A percentile compares a stretch with the other conserved stretches of the same genome.
Evolutionary conservation across 2,888 invertebrate species (phyloP).

Genomic region (Macrosiphum euphorbiae): DNA sequence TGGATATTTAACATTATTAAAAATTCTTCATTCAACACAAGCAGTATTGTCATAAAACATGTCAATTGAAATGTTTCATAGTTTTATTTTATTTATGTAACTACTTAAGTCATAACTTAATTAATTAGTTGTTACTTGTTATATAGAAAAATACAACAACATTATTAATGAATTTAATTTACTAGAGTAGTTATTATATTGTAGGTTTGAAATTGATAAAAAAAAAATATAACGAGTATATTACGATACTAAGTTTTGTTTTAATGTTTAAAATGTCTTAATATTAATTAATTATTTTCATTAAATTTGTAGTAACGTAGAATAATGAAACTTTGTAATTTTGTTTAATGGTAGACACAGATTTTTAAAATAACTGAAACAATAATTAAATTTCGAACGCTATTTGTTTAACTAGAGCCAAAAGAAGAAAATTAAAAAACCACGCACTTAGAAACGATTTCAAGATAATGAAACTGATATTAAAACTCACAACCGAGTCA

Average conservation of each 20-base stretch:
- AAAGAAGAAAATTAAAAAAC: neutral
- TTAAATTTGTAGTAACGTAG: neutral
- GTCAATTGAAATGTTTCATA: neutral
- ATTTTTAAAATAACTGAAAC: slow-evolving; percentile 1
- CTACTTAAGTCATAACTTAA: neutral
- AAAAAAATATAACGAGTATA: neutral
- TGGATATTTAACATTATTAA: neutral
- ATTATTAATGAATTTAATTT: neutral
- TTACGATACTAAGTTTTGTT: neutral
- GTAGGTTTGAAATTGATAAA: neutral
- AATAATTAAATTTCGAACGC: slow-evolving; percentile 17
- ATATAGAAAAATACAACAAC: neutral
- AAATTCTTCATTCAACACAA: neutral
- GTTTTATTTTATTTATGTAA: neutral
- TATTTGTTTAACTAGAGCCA: slow-evolving; percentile 22
- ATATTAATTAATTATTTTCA: neutral
- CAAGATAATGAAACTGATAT: slow-evolving; percentile 43
- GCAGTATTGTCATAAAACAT: neutral
- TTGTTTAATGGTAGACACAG: neutral
- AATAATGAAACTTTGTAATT: neutral
- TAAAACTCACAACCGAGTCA: slow-evolving; percentile 14
- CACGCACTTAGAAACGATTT: slow-evolving; percentile 13
- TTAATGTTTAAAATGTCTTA: neutral
- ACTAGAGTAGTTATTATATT: neutral
- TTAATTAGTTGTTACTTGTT: neutral